These are phyloP conservation scores for Fistularia commersonii DNA, from an alignment of 2,797 vertebrate genomes.

Conservation along the genomic window DNA sequence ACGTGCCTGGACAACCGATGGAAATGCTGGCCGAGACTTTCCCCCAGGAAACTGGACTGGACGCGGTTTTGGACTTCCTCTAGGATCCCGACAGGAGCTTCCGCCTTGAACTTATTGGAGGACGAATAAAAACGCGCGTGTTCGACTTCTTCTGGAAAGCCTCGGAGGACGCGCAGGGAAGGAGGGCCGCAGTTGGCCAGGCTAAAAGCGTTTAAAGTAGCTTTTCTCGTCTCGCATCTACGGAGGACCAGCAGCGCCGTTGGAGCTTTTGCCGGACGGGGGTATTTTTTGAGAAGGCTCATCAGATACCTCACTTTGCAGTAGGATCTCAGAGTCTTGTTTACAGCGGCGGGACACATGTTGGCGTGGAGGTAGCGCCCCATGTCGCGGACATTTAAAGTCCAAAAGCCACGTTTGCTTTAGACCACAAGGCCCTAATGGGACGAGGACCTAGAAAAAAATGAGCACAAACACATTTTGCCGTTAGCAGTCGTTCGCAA, in stretches of 20 bases:
- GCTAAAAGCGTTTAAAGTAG: slow-evolving; percentile 17
- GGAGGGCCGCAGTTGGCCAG: neutral
- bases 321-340: slow-evolving; percentile 42
- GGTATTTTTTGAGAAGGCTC: slow-evolving; percentile 41
- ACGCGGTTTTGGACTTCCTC: slow-evolving; percentile 36
- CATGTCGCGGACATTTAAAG: slow-evolving; percentile 36
- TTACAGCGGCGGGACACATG: slow-evolving; percentile 32
- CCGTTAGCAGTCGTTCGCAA: no score
- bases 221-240: slow-evolving; percentile 25
- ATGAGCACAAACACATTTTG: neutral
- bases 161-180: neutral
- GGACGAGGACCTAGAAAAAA: slow-evolving; percentile 23
- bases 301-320: slow-evolving; percentile 55
- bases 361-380: slow-evolving; percentile 44
- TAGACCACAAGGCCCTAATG: neutral
- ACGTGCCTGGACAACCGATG: slow-evolving; percentile 57
- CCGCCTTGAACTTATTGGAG: slow-evolving; percentile 56
- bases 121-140: slow-evolving; percentile 44
- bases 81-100: slow-evolving; percentile 60
- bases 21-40: slow-evolving; percentile 57
- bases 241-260: slow-evolving; percentile 20
- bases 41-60: slow-evolving; percentile 35
- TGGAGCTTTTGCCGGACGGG: slow-evolving; percentile 18
- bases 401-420: slow-evolving; percentile 15
- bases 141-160: slow-evolving; percentile 19